These are phyloP conservation scores for Entomobrya multifasciata DNA, from an alignment of 2,888 invertebrate genomes.

Conservation along the genomic window DNA sequence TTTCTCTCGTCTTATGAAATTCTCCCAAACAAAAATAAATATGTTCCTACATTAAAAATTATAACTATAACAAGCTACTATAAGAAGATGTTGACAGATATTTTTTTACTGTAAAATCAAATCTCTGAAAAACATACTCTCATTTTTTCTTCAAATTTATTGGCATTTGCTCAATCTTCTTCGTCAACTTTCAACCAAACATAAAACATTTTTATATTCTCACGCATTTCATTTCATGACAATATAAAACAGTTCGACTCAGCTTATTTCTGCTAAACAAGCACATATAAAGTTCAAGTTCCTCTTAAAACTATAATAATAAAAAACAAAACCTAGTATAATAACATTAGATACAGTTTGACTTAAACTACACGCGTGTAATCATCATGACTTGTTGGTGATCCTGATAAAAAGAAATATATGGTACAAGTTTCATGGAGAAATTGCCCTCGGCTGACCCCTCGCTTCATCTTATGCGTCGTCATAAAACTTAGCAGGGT, in stretches of 20 bases:
- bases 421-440: conserved; percentile 5
- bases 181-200: conserved; percentile 27
- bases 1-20: background rate
- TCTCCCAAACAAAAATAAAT: background rate
- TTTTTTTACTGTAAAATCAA: background rate
- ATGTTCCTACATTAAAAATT: too few relatives aligned
- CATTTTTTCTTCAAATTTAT: background rate
- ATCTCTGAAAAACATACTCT: too few relatives aligned
- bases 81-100: background rate
- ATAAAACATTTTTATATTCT: conserved; percentile 12
- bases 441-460: conserved; percentile 45
- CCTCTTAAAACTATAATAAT: too few relatives aligned
- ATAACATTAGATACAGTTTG: too few relatives aligned
- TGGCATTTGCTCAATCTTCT: background rate
- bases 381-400: too few relatives aligned
- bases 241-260: background rate
- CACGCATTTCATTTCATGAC: conserved; percentile 29
- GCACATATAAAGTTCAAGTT: too few relatives aligned
- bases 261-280: background rate
- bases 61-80: too few relatives aligned
- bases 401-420: background rate
- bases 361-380: too few relatives aligned
- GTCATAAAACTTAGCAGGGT: conserved; percentile 8
- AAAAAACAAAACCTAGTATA: too few relatives aligned
- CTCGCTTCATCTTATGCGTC: background rate